Evolutionary conservation across 2,113 vertebrate species (phyloP).

Genomic region (Psilopsiagon aurifrons): DNA sequence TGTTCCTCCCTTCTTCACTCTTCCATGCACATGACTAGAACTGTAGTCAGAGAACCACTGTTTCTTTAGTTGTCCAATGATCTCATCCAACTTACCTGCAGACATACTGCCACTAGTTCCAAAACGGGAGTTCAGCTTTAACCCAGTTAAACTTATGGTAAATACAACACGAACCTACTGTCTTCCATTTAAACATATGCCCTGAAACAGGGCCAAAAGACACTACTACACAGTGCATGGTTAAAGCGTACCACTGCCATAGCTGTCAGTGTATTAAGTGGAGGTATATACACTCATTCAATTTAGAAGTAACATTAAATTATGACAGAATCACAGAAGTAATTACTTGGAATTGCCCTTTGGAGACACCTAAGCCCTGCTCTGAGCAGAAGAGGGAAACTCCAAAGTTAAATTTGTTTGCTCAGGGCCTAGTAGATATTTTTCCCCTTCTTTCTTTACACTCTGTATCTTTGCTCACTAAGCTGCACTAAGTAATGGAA

Average conservation of each 20-base stretch:
- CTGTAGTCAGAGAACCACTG: neutral
- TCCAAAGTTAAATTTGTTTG: neutral
- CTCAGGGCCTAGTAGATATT: neutral
- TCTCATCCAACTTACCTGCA: neutral
- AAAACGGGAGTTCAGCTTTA: neutral
- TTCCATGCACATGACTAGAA: neutral
- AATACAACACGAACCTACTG: neutral
- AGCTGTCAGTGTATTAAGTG: neutral
- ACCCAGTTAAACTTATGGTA: neutral
- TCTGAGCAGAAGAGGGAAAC: neutral
- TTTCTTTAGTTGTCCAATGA: neutral
- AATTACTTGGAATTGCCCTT: neutral
- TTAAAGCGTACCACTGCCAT: neutral
- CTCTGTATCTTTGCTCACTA: neutral
- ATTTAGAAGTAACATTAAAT: neutral
- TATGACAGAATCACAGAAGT: neutral
- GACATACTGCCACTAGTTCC: neutral
- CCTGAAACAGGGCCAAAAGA: neutral
- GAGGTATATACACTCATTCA: neutral
- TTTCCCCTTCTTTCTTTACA: neutral
- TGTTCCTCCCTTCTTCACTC: neutral
- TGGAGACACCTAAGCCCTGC: neutral
- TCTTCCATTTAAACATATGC: neutral
- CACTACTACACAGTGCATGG: neutral
- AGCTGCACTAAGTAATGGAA: neutral